Evolutionary conservation across 1,140 invertebrate species (phyloP), one percentile per base, ranked within the genome.

Genomic region (Calephelis virginiensis): DNA sequence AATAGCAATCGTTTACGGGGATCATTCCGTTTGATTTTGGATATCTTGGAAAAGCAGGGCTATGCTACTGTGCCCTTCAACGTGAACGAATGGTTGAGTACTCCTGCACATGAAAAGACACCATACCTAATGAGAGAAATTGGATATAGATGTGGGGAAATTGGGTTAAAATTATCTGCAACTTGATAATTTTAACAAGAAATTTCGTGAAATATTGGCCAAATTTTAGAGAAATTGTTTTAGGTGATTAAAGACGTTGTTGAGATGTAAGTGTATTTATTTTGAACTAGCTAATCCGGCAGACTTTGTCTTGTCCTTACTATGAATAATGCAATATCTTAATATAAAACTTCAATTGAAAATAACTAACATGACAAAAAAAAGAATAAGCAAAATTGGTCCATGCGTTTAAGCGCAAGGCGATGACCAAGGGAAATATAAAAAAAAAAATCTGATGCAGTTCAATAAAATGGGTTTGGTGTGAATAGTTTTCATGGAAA

Each of bases 1-100:
- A 90, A 90, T 70, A 90, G 86, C 73, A 87, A 85, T 61, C 80
- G 88, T 7, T 72, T 90, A 0, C 85, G 88, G 0, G 86, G 88
- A 8, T 73, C 75, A 0, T 89, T 88, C 73, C 70, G 86, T 0
- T 80, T 90, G 0, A 66, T 90, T 0, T 63, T 89, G 12, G 86
- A 88, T 48, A 79, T 85, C 6, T 53, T 90, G 53, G 87, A 90
- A 68, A 81, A 78, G 37, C 76, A 81, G 62, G 85, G 88, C 38
- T 86, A 77, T 40, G 78, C 72, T 0, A 75, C 83, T 0, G 77
- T 89, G 1, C 68, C 81, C 0, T 61, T 90, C n/a, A 86, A 89
- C 64, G 63, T 76, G 0, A 78, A 69, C 49, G 82, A 85, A 59
- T 90, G 82, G 82, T 63, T 82, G 9, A 68, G 68, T 2, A 71